Evolutionary conservation across 2,113 vertebrate genomes (phyloP).

Genomic region (Cygnus buccinator): DNA sequence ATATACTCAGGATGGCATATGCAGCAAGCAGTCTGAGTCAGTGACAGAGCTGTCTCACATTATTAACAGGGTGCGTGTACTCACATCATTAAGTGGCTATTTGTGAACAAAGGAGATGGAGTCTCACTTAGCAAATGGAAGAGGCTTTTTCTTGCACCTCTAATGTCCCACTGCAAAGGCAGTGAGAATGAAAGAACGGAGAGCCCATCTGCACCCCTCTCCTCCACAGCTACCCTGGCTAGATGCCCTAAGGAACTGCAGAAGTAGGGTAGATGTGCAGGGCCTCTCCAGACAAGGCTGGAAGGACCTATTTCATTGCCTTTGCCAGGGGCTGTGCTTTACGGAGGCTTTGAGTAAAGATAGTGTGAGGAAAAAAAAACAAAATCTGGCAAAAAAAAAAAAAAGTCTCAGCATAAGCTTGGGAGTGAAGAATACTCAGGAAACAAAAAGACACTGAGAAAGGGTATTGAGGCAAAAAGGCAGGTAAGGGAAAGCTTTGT

Average conservation of each 20-base stretch:
- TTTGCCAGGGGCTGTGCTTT: background rate
- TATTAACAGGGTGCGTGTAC: background rate
- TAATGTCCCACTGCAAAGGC: background rate
- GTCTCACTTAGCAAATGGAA: background rate
- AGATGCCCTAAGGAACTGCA: background rate
- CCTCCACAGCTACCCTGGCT: background rate
- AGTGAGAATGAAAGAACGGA: background rate
- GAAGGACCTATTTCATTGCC: background rate
- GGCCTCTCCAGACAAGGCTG: background rate
- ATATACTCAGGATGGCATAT: background rate
- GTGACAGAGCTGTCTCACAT: background rate
- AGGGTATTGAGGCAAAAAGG: rapidly evolving
- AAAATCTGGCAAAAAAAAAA: background rate
- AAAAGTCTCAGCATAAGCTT: background rate
- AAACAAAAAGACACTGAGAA: background rate
- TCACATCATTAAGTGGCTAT: too few relatives aligned
- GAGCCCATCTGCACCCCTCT: background rate
- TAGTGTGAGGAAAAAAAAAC: background rate
- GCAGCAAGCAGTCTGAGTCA: background rate
- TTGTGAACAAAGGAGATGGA: background rate
- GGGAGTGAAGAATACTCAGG: background rate
- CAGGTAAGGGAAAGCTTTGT: background rate
- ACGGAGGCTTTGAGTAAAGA: background rate
- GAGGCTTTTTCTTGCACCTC: background rate
- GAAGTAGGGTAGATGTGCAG: background rate